Percentiles rank a stretch among this genome's conserved stretches.
phyloP scores from a whole-genome alignment of 2,888 invertebrate genomes.

The Scaptodrosophila latifasciaeformis region DNA sequence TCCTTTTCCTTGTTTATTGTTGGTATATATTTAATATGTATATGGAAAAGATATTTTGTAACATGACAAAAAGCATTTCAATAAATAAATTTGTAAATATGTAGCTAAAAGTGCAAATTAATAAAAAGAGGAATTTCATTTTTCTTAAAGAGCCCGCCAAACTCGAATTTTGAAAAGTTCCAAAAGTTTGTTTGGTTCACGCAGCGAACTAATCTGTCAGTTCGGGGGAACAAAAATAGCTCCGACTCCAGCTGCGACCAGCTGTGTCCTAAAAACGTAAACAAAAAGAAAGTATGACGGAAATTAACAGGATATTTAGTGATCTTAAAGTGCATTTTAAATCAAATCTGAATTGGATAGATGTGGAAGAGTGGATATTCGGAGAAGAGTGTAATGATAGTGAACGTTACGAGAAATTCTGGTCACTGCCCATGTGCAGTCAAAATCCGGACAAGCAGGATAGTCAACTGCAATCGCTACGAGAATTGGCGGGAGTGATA shows the following conservation, averaged over 20 bases:
- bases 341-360: conserved; percentile 55
- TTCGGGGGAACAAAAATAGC: too few relatives aligned
- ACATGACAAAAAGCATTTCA: conserved; percentile 46
- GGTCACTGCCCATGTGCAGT: conserved; percentile 42
- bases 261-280: too few relatives aligned
- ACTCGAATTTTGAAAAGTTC: too few relatives aligned
- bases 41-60: conserved; percentile 50
- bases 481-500: conserved; percentile 66
- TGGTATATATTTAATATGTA: conserved; percentile 45
- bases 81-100: conserved; percentile 61
- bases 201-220: too few relatives aligned
- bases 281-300: conserved; percentile 64
- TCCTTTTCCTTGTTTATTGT: conserved; percentile 45
- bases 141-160: too few relatives aligned
- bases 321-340: conserved; percentile 62
- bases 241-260: too few relatives aligned
- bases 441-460: conserved; percentile 47
- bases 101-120: conserved; percentile 33
- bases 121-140: too few relatives aligned
- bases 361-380: conserved; percentile 57
- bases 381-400: conserved; percentile 38
- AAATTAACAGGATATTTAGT: conserved; percentile 61
- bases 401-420: conserved; percentile 38
- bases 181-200: too few relatives aligned
- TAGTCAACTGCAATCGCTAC: conserved; percentile 51